phyloP scores from a whole-genome alignment of 1,140 invertebrate species.

The Neocloeon triangulifer region DNA sequence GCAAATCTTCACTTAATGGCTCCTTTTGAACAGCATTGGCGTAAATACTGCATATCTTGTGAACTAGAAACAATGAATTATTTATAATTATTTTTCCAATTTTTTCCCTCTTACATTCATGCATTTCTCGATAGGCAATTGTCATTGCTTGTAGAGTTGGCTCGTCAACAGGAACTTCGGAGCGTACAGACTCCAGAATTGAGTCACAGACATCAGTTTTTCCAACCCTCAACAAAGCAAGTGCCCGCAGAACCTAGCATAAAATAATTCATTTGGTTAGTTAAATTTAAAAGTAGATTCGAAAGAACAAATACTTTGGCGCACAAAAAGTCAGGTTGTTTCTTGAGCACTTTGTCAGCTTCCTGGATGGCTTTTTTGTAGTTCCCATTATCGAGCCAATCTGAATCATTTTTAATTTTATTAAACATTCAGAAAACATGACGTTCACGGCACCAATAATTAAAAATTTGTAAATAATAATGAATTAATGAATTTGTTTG shows the following conservation, averaged over 20 bases:
- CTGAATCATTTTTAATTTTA: conserved; percentile 25
- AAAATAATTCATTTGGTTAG: background rate
- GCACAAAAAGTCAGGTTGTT: conserved; percentile 70
- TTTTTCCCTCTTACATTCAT: conserved; percentile 51
- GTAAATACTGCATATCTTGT: conserved; percentile 71
- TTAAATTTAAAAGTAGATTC: background rate
- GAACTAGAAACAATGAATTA: conserved; percentile 39
- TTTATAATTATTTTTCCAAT: no score
- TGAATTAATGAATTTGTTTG: conserved; percentile 3
- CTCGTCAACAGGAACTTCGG: conserved; percentile 70
- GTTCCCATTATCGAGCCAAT: conserved; percentile 85
- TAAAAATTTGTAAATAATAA: conserved; percentile 14
- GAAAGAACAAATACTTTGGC: conserved; percentile 38
- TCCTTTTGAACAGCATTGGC: conserved; percentile 68
- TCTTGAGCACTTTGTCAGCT: conserved; percentile 85
- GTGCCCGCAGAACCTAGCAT: conserved; percentile 59
- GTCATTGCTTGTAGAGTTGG: conserved; percentile 88
- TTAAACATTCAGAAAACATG: conserved; percentile 5
- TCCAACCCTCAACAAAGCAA: conserved; percentile 69
- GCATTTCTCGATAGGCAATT: conserved; percentile 80
- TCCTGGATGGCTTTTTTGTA: conserved; percentile 97
- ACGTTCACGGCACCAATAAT: conserved; percentile 14
- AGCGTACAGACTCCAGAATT: conserved; percentile 54
- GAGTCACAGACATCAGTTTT: conserved; percentile 49
- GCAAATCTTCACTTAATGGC: conserved; percentile 72